Conservation (phyloP, 2,113 vertebrate species). For the Perognathus longimembris region DNA sequence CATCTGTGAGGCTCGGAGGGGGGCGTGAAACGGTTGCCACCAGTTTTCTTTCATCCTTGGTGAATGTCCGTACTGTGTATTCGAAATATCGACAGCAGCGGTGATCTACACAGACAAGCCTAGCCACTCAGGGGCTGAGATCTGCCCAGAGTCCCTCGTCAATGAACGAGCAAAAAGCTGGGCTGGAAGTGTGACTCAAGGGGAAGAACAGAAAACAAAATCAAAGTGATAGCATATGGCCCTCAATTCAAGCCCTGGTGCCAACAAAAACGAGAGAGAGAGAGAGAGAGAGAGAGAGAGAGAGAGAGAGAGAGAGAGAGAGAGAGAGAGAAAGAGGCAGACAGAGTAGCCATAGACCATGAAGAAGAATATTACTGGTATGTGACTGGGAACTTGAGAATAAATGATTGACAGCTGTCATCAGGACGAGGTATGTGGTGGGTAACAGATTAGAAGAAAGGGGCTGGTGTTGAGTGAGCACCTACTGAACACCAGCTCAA, state of each 20-base stretch:
- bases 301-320: too few species aligned
- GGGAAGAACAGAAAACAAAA: too few species aligned
- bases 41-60: background rate
- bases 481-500: background rate
- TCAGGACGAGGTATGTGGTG: background rate
- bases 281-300: too few species aligned
- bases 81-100: too few species aligned
- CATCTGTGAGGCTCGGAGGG: background rate
- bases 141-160: background rate
- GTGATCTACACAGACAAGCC: too few species aligned
- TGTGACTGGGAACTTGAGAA: background rate
- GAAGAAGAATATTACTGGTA: background rate
- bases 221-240: too few species aligned
- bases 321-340: too few species aligned
- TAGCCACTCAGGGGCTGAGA: too few species aligned
- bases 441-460: background rate
- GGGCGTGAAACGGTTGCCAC: background rate
- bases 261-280: too few species aligned
- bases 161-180: background rate
- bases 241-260: too few species aligned
- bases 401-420: background rate
- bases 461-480: background rate
- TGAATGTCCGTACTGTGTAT: background rate
- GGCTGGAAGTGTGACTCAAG: too few species aligned
- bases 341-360: fast-evolving